Conservation (phyloP, 2,113 vertebrate species). For the Phycodurus eques region DNA sequence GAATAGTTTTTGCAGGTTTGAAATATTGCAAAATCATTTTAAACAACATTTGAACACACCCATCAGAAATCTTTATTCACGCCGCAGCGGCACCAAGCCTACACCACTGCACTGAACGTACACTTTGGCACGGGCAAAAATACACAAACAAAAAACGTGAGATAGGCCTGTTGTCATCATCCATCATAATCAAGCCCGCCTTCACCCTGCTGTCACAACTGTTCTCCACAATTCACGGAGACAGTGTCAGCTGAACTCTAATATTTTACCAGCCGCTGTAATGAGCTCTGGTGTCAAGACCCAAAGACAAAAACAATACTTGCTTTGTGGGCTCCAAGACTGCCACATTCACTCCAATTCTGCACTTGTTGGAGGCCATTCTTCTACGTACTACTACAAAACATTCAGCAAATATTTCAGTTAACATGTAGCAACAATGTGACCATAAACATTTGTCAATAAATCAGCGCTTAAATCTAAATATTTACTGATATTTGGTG, state of each 20-base stretch:
- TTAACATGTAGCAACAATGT: neutral
- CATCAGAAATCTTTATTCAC: conserved; percentile 46
- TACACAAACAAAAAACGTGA: conserved; percentile 38
- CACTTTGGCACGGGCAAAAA: conserved; percentile 58
- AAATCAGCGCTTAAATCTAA: neutral
- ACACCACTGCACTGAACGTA: conserved; percentile 45
- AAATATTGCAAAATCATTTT: conserved; percentile 53
- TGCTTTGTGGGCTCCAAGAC: conserved; percentile 56
- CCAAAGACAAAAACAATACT: conserved; percentile 55
- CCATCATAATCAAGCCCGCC: conserved; percentile 66
- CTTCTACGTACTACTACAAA: neutral
- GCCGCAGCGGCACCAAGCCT: conserved; percentile 16
- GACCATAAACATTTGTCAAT: neutral
- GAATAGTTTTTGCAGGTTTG: conserved; percentile 48
- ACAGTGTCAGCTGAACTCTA: conserved; percentile 67
- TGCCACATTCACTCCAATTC: conserved; percentile 62
- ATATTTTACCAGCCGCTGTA: conserved; percentile 64
- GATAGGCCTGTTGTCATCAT: conserved; percentile 65
- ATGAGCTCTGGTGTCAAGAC: conserved; percentile 66
- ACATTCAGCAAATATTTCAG: neutral
- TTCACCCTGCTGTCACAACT: conserved; percentile 68
- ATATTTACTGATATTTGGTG: neutral
- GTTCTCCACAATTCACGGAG: conserved; percentile 71
- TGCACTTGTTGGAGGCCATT: conserved; percentile 45
- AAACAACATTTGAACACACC: conserved; percentile 57